These are phyloP conservation scores for Drepana arcuata DNA, from an alignment of 1,140 invertebrate species.

Conservation along the genomic window DNA sequence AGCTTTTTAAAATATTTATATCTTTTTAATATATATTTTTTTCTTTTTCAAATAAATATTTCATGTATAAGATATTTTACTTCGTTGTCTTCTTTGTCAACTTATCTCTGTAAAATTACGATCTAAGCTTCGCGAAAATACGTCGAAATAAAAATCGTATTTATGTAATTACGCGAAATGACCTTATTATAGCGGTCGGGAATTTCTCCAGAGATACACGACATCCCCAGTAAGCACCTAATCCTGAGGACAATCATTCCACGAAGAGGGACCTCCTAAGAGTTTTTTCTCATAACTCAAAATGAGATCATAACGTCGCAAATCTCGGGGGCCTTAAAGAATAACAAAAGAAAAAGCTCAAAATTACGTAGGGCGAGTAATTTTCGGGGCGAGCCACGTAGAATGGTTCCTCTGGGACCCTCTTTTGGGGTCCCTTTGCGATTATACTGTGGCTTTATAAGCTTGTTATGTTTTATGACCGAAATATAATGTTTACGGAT, in stretches of 20 bases:
- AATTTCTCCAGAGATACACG: constrained; percentile 8
- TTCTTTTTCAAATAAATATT: too few species aligned
- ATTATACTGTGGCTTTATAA: constrained; percentile 62
- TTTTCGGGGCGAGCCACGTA: constrained; percentile 51
- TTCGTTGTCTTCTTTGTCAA: too few species aligned
- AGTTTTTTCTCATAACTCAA: constrained; percentile 64
- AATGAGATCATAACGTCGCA: constrained; percentile 65
- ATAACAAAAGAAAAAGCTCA: constrained; percentile 64
- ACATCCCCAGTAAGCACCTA: constrained; percentile 39
- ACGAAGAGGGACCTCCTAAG: constrained; percentile 40
- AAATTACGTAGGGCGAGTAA: constrained; percentile 62
- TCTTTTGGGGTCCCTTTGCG: constrained; percentile 32
- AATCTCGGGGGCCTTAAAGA: constrained; percentile 55
- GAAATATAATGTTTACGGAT: constrained; percentile 52
- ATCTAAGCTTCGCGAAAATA: too few species aligned
- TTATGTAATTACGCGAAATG: too few species aligned
- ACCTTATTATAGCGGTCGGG: neutral
- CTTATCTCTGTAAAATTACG: too few species aligned
- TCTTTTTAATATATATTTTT: too few species aligned
- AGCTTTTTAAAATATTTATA: too few species aligned
- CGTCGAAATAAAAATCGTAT: too few species aligned
- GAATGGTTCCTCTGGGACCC: constrained; percentile 48
- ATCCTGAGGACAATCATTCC: constrained; percentile 51
- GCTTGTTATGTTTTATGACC: constrained; percentile 60
- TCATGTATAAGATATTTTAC: too few species aligned